Evolutionary conservation across 1,140 invertebrate genomes (phyloP), one percentile per base, ranked within the genome.

Genomic region (Scylla paramamosain): DNA sequence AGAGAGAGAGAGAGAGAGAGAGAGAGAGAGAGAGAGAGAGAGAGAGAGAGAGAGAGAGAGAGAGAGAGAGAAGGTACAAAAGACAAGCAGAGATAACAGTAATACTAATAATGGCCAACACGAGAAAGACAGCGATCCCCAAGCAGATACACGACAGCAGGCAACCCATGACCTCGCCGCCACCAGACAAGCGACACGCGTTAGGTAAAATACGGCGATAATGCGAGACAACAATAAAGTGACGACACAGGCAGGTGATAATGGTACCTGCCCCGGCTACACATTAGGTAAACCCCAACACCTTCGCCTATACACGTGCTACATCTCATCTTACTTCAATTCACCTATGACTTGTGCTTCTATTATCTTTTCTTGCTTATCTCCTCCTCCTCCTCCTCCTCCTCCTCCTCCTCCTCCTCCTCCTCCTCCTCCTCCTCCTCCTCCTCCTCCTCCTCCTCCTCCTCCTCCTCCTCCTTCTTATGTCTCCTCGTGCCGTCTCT

Each of bases 1-100:
- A 88, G 31, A 88, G 31, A 88, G 31, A 88, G 31, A 88, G 31
- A 88, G 31, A 88, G 31, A 88, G 31, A 88, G 16, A 86, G 67
- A 39, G 45, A 32, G n/a, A 20, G 45, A 45, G 45, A 20, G n/a
- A 20, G 52, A 59, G 52, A 59, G 52, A 88, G 31, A 32, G 67
- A 77, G 67, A 77, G 67, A 77, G 67, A 77, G 67, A 77, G 67
- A 77, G 67, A 77, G 67, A 77, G 67, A 77, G 67, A 77, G 67
- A 77, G 67, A 77, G 67, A 77, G 67, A 77, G 32, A 88, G 45
- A 88, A 20, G 52, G 16, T 20, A 59, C 16, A 59, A 39, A 59
- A 59, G 52, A 59, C 52, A 59, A 2, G 52, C 16, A 20, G 10
- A 20, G 10, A 88, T 10, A 46, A 88, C 32, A 10, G 7, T 88